phyloP scores from a whole-genome alignment of 2,113 vertebrate species.

The Syrrhaptes paradoxus region DNA sequence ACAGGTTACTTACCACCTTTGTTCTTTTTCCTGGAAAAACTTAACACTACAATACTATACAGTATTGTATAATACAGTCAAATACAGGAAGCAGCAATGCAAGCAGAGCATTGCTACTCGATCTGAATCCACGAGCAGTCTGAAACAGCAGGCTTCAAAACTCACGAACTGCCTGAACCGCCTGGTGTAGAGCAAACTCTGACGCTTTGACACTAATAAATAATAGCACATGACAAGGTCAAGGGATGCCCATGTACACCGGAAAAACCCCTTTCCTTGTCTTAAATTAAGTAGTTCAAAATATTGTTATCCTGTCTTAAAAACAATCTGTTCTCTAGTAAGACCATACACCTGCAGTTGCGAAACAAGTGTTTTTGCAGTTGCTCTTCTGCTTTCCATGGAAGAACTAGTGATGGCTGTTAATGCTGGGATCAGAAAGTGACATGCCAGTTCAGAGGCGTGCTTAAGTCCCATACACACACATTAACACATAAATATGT shows the following conservation, averaged over 20 bases:
- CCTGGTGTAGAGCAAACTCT: neutral
- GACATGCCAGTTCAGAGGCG: slow-evolving; percentile 23
- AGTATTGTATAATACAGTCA: too few species aligned
- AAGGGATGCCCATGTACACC: neutral
- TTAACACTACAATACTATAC: neutral
- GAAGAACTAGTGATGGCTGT: neutral
- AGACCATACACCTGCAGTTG: neutral
- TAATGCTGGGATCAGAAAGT: neutral
- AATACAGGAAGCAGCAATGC: neutral
- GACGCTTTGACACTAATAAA: neutral
- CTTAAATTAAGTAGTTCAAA: slow-evolving; percentile 41
- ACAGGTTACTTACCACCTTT: neutral
- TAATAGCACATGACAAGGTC: slow-evolving; percentile 12
- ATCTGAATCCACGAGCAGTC: neutral
- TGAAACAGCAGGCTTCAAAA: neutral
- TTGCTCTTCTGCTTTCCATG: neutral
- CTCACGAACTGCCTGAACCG: neutral
- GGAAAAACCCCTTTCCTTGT: slow-evolving; percentile 32
- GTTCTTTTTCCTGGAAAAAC: neutral
- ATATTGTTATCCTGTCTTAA: neutral
- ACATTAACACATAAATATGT: slow-evolving; percentile 25
- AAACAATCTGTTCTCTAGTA: neutral
- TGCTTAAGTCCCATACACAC: neutral
- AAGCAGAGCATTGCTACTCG: neutral
- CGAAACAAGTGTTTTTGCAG: neutral